Evolutionary conservation across 2,888 invertebrate genomes (phyloP).

Genomic region (Agrilus cyanescens): DNA sequence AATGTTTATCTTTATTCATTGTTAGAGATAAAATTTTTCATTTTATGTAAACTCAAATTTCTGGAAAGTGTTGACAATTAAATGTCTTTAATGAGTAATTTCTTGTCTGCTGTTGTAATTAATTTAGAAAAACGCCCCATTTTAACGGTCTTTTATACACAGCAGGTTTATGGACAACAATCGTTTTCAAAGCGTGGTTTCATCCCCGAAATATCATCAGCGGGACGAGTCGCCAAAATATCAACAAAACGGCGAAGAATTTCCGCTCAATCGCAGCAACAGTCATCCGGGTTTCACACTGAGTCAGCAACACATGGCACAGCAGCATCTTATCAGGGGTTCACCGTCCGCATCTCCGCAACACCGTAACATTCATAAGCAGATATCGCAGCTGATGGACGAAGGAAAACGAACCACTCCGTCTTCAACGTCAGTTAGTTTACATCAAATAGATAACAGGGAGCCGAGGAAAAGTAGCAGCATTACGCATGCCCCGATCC

Average conservation of each 20-base stretch:
- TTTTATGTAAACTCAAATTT: no score
- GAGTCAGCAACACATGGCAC: constrained; percentile 37
- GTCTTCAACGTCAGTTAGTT: constrained; percentile 35
- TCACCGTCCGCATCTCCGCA: constrained; percentile 53
- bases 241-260: constrained; percentile 53
- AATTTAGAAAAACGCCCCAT: no score
- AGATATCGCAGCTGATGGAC: constrained; percentile 40
- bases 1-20: no score
- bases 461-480: constrained; percentile 27
- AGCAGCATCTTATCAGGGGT: constrained; percentile 38
- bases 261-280: constrained; percentile 41
- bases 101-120: no score
- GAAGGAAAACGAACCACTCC: constrained; percentile 24
- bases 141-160: no score
- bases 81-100: no score
- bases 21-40: no score
- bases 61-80: no score
- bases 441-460: constrained; percentile 38
- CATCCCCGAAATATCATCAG: no score
- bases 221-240: no score
- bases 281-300: constrained; percentile 48
- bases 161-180: no score
- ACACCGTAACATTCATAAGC: constrained; percentile 46
- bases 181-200: no score
- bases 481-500: constrained; percentile 45